phyloP scores from a whole-genome alignment of 2,888 invertebrate species.

The Mallateleia sp. region DNA sequence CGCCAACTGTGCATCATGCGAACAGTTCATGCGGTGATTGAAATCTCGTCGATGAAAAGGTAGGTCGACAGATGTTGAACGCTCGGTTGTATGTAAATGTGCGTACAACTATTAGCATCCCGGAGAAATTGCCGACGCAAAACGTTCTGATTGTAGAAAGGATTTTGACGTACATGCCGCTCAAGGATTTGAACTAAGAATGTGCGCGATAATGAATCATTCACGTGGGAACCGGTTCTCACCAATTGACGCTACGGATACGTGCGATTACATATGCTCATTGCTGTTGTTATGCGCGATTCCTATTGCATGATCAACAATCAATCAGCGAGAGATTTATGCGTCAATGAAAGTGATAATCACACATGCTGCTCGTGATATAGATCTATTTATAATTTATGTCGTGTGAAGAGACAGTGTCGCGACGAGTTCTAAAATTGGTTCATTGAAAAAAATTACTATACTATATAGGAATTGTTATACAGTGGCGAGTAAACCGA shows the following conservation, averaged over 20 bases:
- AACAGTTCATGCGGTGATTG: no score
- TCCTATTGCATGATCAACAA: conserved; percentile 55
- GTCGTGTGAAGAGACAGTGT: no score
- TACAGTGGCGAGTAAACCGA: no score
- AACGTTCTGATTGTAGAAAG: conserved; percentile 54
- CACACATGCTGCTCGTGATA: conserved; percentile 25
- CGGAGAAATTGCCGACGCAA: conserved; percentile 68
- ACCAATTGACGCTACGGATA: conserved; percentile 43
- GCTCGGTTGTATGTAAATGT: conserved; percentile 52
- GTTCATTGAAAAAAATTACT: no score
- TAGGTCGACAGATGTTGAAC: conserved; percentile 57
- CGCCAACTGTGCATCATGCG: conserved; percentile 5
- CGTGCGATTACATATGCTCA: conserved; percentile 59
- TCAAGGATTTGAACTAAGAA: conserved; percentile 74
- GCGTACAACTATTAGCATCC: conserved; percentile 39
- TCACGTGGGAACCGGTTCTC: conserved; percentile 72
- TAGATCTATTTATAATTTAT: conserved; percentile 20
- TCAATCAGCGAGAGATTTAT: conserved; percentile 63
- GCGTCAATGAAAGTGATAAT: conserved; percentile 53
- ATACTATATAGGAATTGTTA: no score
- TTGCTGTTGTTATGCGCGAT: conserved; percentile 58
- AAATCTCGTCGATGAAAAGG: conserved; percentile 43
- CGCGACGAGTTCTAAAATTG: no score
- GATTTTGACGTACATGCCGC: conserved; percentile 32
- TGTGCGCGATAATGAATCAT: conserved; percentile 72